phyloP scores from a whole-genome alignment of 2,888 invertebrate species.

The Merodon equestris region DNA sequence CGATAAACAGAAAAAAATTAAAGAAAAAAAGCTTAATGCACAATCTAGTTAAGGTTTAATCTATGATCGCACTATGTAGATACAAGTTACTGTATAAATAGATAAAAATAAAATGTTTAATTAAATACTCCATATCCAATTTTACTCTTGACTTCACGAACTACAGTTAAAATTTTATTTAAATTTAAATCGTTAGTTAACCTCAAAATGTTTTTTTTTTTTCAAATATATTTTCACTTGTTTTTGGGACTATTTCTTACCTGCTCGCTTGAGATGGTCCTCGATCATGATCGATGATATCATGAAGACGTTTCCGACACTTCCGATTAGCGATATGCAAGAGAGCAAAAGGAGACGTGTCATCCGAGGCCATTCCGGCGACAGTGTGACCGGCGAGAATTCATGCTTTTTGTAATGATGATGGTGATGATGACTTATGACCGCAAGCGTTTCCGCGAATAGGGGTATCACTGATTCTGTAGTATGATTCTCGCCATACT shows the following conservation, averaged over 20 bases:
- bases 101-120: not conserved
- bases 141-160: not conserved
- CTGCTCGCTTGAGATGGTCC: constrained; percentile 84
- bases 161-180: constrained; percentile 19
- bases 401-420: constrained; percentile 60
- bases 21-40: constrained; percentile 17
- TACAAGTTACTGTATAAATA: constrained; percentile 1
- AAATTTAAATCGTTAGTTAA: no score
- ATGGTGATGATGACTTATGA: constrained; percentile 65
- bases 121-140: not conserved
- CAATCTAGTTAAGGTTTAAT: constrained; percentile 18
- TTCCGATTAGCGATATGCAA: constrained; percentile 83
- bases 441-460: constrained; percentile 63
- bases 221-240: not conserved
- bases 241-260: constrained; percentile 76
- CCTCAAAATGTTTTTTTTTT: not conserved
- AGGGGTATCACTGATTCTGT: constrained; percentile 55
- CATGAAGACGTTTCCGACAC: constrained; percentile 87
- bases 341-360: constrained; percentile 83
- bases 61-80: constrained; percentile 29
- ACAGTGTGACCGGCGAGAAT: constrained; percentile 84
- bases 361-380: constrained; percentile 84
- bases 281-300: constrained; percentile 87
- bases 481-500: constrained; percentile 60
- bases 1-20: not conserved